Evolutionary conservation across 1,140 invertebrate genomes (phyloP).

Genomic region (Bombus superbus): DNA sequence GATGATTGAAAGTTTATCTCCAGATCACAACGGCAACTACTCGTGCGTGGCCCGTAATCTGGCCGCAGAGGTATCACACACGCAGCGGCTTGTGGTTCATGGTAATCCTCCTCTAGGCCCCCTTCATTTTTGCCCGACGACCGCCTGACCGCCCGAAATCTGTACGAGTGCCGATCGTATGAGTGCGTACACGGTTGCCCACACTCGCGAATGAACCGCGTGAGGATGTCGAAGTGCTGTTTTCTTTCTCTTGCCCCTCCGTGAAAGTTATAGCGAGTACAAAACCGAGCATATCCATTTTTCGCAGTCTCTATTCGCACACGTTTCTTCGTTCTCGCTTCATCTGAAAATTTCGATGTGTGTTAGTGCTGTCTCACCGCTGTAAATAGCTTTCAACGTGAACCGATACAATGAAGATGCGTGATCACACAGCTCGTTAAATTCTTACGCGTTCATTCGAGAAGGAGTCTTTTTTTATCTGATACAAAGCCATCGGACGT

Average conservation of each 20-base stretch:
- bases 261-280: neutral
- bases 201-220: slow-evolving; percentile 58
- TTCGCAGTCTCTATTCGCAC: neutral
- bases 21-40: slow-evolving; percentile 90
- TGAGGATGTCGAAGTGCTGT: slow-evolving; percentile 33
- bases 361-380: neutral
- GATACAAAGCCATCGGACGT: slow-evolving; percentile 48
- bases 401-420: neutral
- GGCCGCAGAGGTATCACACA: slow-evolving; percentile 88
- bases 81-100: slow-evolving; percentile 90
- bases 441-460: slow-evolving; percentile 40
- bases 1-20: slow-evolving; percentile 90
- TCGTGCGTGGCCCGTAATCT: slow-evolving; percentile 89
- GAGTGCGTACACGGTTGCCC: slow-evolving; percentile 60
- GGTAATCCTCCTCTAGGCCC: slow-evolving; percentile 86
- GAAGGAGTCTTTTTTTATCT: slow-evolving; percentile 7
- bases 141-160: slow-evolving; percentile 76
- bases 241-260: neutral
- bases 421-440: slow-evolving; percentile 1
- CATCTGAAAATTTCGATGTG: neutral
- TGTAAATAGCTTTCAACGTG: slow-evolving; percentile 48
- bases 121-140: slow-evolving; percentile 74
- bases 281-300: neutral
- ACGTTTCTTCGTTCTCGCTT: slow-evolving; percentile 15
- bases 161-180: slow-evolving; percentile 63